Conservation (phyloP, 2,888 invertebrate species). For the Tryphoninae sp. region DNA sequence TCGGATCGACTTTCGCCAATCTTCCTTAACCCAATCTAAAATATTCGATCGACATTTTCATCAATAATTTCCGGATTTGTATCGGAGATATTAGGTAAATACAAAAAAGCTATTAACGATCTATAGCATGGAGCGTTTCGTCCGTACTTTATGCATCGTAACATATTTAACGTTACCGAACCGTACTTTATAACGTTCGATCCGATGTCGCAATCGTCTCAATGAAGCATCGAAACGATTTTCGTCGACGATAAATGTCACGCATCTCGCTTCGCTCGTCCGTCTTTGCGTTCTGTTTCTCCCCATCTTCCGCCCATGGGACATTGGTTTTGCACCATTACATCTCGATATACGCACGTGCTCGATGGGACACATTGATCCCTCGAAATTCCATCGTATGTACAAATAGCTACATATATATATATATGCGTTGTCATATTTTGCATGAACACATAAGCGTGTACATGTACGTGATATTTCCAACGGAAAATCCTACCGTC, state of each 20-base stretch:
- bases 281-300: slow-evolving; percentile 31
- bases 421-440: no score
- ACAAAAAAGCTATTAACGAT: not conserved
- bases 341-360: slow-evolving; percentile 35
- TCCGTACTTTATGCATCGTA: slow-evolving; percentile 3
- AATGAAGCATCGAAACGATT: slow-evolving; percentile 35
- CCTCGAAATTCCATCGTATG: slow-evolving; percentile 15
- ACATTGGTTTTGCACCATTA: slow-evolving; percentile 54
- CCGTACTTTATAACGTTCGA: slow-evolving; percentile 25
- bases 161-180: slow-evolving; percentile 4
- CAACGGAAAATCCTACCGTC: no score
- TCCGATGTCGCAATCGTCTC: slow-evolving; percentile 25
- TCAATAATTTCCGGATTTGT: not conserved
- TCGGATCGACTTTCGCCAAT: no score
- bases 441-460: no score
- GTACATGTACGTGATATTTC: no score
- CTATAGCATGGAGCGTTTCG: not conserved
- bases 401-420: not conserved
- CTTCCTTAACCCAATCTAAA: not conserved
- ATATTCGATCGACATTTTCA: not conserved
- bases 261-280: slow-evolving; percentile 32
- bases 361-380: slow-evolving; percentile 26
- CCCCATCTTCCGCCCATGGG: slow-evolving; percentile 13
- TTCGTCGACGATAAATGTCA: slow-evolving; percentile 57
- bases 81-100: not conserved